Base-by-base conservation (phyloP, 2,888 invertebrate species). In the Timandra comae region DNA sequence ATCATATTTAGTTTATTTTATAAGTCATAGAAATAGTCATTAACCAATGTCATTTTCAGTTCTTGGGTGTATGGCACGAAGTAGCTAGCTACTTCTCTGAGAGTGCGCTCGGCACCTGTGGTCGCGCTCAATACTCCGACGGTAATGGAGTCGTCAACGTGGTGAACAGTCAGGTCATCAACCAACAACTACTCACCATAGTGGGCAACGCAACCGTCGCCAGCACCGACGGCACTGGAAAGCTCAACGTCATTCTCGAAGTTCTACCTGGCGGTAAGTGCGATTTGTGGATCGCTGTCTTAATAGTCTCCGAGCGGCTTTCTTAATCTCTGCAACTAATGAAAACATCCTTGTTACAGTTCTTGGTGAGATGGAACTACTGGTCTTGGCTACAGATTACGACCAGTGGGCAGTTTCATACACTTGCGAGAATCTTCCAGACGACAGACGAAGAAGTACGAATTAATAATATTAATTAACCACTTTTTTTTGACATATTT, bases 321-420 rank as follows among this genome's bases (percentile, higher is more conserved):
- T 16, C 19, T 3, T n/a, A 2, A 9, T 21, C 0, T 12, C 2
- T n/a, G 4, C 5, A 2, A 8, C 2, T 7, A 2, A n/a, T n/a
- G n/a, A n/a, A n/a, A n/a, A n/a, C 3, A 29, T 21, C 38, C 45
- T 41, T 41, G 35, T 61, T 56, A 2, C 60, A 71, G 71, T 34
- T 3, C 35, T 40, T 8, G 46, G 35, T 1, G 35, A 49, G 21
- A 53, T 58, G 8, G 57, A 70, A 2, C 41, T 81, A 3, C 88
- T 87, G 87, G 66, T 92, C 11, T 49, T 92, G 6, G 89, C 84
- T 2, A 91, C 91, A 0, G 91, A 92, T 57, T 92, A 92, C 54
- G 65, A 64, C 0, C 82, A 71, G 39, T 92, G 88, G 49, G 86
- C 91, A 0, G 81, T 92, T 0, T 88, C 91, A 0, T 92, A 91